These are phyloP conservation scores for Lytechinus variegatus DNA, from an alignment of 35 echinoderm and acorn worm genomes.

Conservation along the genomic window DNA sequence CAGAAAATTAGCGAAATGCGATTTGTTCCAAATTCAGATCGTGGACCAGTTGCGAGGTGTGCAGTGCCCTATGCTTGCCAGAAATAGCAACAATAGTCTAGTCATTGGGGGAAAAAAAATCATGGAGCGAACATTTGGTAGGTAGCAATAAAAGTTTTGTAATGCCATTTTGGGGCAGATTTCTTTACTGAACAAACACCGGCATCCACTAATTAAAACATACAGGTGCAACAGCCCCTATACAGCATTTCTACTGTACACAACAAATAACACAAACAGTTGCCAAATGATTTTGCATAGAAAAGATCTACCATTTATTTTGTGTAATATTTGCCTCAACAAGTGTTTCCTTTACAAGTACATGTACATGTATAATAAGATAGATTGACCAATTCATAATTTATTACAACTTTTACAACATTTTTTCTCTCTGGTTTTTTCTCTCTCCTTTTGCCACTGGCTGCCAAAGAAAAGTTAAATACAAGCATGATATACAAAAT, in stretches of 20 bases:
- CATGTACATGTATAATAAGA: neutral
- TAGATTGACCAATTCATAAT: neutral
- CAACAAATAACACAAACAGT: neutral
- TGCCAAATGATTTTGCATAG: neutral
- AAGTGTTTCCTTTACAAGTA: neutral
- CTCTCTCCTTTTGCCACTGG: neutral
- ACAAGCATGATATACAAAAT: constrained; percentile 20
- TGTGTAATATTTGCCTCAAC: neutral
- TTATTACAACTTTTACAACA: neutral
- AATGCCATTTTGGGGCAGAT: too few relatives aligned
- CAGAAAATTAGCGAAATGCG: too few relatives aligned
- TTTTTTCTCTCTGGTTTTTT: neutral
- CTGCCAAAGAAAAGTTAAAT: neutral
- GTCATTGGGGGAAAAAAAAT: too few relatives aligned
- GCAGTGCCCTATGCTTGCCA: too few relatives aligned
- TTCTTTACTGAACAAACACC: too few relatives aligned
- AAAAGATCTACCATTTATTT: neutral
- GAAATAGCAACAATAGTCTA: too few relatives aligned
- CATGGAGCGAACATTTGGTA: too few relatives aligned
- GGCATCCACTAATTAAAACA: too few relatives aligned
- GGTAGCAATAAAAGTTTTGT: too few relatives aligned
- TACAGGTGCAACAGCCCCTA: too few relatives aligned
- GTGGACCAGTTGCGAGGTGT: too few relatives aligned
- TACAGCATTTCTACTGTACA: neutral
- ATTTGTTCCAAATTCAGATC: too few relatives aligned